These are phyloP conservation scores for Tympanoctomys barrerae DNA, from an alignment of 2,797 vertebrate genomes.

Conservation along the genomic window DNA sequence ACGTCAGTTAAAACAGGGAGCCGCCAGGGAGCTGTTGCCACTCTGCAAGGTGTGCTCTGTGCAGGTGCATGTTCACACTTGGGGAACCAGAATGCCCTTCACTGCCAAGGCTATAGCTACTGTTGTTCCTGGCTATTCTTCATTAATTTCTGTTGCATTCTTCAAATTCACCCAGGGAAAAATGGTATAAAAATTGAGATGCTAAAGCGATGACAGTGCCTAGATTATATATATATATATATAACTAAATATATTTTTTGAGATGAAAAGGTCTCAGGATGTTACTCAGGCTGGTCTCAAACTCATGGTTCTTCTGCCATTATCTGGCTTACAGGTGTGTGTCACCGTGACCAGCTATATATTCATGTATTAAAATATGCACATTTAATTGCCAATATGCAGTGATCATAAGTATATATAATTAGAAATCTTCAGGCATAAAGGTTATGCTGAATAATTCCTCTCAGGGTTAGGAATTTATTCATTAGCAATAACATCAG, in stretches of 20 bases:
- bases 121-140: background rate
- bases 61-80: accelerated
- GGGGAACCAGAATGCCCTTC: background rate
- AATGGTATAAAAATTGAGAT: background rate
- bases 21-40: background rate
- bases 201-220: background rate
- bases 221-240: background rate
- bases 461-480: background rate
- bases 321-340: background rate
- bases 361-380: background rate
- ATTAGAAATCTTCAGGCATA: background rate
- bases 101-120: background rate
- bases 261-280: background rate
- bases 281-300: background rate
- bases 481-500: background rate
- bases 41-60: accelerated
- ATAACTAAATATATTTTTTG: background rate
- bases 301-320: background rate
- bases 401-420: background rate
- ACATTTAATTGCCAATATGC: slow-evolving; percentile 3
- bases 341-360: background rate
- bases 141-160: background rate
- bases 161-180: background rate
- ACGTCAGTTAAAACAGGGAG: background rate
- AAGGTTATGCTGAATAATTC: background rate